These are phyloP conservation scores for Ellobium chinense DNA, from an alignment of 2,888 invertebrate genomes.

Conservation along the genomic window DNA sequence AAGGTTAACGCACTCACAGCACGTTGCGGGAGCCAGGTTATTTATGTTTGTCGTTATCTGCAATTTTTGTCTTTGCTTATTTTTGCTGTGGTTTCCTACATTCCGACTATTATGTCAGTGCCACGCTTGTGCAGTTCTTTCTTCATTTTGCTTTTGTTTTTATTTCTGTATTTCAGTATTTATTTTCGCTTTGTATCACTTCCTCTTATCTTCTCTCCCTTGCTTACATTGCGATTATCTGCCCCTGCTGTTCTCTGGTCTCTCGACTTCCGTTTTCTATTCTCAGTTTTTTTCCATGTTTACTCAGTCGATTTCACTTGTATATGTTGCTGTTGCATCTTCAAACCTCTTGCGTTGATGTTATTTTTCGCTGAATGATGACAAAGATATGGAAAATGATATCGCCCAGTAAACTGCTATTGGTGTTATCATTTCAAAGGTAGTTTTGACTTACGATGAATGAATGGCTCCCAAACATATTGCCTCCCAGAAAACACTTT, in stretches of 20 bases:
- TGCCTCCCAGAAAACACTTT: slow-evolving; percentile 52
- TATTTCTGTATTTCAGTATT: not conserved
- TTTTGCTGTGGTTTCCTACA: not conserved
- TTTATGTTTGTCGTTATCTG: not conserved
- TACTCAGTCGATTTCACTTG: not conserved
- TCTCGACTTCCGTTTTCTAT: not conserved
- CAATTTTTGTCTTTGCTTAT: not conserved
- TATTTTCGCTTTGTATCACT: not conserved
- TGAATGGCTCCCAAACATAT: slow-evolving; percentile 56
- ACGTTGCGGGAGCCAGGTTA: no score
- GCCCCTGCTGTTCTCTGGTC: not conserved
- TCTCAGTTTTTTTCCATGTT: not conserved
- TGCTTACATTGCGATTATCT: not conserved
- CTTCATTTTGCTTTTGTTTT: not conserved
- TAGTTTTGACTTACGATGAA: slow-evolving; percentile 57
- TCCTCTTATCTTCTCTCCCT: not conserved
- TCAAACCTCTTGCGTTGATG: no score
- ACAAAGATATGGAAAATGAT: no score
- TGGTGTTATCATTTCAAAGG: no score
- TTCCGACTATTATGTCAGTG: not conserved
- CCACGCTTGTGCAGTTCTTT: not conserved
- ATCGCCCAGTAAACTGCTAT: no score
- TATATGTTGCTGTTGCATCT: no score
- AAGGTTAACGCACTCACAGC: no score
- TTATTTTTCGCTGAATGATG: no score